These are phyloP conservation scores for Sitobion miscanthi DNA, from an alignment of 1,140 invertebrate genomes.

Conservation along the genomic window DNA sequence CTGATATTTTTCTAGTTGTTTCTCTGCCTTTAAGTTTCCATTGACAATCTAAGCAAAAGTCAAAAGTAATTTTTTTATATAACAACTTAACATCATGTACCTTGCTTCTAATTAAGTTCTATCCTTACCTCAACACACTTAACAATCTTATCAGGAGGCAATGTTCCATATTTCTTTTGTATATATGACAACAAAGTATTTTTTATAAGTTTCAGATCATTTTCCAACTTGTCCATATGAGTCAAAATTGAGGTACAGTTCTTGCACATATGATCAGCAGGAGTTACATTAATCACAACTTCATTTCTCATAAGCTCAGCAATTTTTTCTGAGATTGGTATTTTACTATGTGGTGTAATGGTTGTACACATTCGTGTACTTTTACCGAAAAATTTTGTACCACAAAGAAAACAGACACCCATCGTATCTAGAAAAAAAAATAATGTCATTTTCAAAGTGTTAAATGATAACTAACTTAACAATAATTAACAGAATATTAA, in stretches of 20 bases:
- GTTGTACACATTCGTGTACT: slow-evolving; percentile 56
- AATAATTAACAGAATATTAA: not conserved
- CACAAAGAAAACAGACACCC: slow-evolving; percentile 59
- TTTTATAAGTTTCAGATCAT: slow-evolving; percentile 58
- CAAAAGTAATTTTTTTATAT: not conserved
- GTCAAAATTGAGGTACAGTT: slow-evolving; percentile 59
- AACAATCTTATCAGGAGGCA: not conserved
- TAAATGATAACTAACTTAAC: not conserved
- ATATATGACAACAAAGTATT: slow-evolving; percentile 58
- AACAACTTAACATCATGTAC: too few relatives aligned
- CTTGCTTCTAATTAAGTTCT: too few relatives aligned
- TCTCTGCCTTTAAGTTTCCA: slow-evolving; percentile 50
- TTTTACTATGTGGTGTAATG: slow-evolving; percentile 58
- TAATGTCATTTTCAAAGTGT: not conserved
- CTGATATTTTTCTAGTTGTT: slow-evolving; percentile 26
- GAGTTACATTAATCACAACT: slow-evolving; percentile 59
- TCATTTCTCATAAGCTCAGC: slow-evolving; percentile 59
- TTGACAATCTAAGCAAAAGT: slow-evolving; percentile 40
- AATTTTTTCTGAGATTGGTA: slow-evolving; percentile 59
- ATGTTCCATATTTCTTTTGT: slow-evolving; percentile 59
- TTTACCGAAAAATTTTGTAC: slow-evolving; percentile 53
- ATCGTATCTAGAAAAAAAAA: slow-evolving; percentile 31
- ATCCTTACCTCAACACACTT: slow-evolving; percentile 4
- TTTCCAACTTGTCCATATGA: slow-evolving; percentile 60
- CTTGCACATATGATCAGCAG: slow-evolving; percentile 59